Evolutionary conservation across 2,113 vertebrate species (phyloP), one percentile per base, ranked within the genome.

Genomic region (Sigmodon hispidus): DNA sequence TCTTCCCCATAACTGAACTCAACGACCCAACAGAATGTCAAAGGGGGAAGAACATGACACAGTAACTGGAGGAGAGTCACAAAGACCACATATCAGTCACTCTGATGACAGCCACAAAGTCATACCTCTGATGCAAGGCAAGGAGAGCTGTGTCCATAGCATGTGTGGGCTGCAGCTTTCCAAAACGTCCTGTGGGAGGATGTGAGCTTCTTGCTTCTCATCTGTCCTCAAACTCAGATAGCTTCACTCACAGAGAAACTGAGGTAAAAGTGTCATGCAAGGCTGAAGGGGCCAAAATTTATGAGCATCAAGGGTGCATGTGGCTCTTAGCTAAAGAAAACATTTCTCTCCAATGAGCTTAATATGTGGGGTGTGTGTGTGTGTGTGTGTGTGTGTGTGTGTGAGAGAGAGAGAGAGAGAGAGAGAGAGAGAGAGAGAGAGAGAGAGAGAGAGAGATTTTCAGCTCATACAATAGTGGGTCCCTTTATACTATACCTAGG

Each of bases 1-100:
- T 40, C 21, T 94, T 90, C 40, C 55, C 26, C 26, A 72, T 70
- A 94, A 77, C 24, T 92, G 90, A 96, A 88, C 17, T 95, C 36
- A 61, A 12, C 61, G 91, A 89, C 45, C 87, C 22, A 45, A 79
- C 29, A 88, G 12, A 93, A 17, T 13, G 5, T 83, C 88, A 93
- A 94, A 94, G 24, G 3, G 16, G 1, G 24, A 96, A 63, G 57
- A 91, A 70, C 34, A 73, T 65, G n/a, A 57, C 73, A 87, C 73
- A 85, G 93, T 65, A 36, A 63, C 5, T 40, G 16, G 36, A 7
- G 7, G 4, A 75, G 21, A 5, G 4, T 69, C 88, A 29, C 87
- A 90, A 50, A 94, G 72, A 79, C 67, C 75, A 93, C 43, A 11
- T 48, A 19, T 76, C n/a, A 89, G 55, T 69, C 63, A 84, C 84